Percentiles rank a stretch among this genome's conserved stretches.
phyloP scores from a whole-genome alignment of 2,113 vertebrate genomes.

The Aleadryas rufinucha region DNA sequence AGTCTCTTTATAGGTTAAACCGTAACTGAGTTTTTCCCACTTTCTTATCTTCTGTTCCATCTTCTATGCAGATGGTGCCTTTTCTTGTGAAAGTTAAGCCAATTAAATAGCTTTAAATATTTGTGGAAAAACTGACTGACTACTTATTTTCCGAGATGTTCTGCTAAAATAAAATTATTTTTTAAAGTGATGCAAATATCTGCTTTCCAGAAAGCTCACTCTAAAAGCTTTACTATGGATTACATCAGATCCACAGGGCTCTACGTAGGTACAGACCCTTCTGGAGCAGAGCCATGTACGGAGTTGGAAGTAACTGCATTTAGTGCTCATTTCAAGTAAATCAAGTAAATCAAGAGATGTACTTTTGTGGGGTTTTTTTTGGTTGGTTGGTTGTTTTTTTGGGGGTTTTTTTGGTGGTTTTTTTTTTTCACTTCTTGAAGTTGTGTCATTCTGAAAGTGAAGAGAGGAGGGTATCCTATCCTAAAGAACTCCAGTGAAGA shows the following conservation, averaged over 20 bases:
- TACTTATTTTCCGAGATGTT: background rate
- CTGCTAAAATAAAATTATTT: background rate
- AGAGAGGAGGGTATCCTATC: background rate
- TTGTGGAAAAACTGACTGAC: background rate
- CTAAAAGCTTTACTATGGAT: background rate
- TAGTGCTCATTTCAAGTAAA: background rate
- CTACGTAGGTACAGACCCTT: fast-evolving
- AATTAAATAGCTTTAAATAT: background rate
- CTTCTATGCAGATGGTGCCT: background rate
- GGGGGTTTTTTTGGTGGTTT: too few species aligned
- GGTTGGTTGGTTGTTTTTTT: background rate
- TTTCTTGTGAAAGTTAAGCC: background rate
- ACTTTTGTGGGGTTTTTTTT: background rate
- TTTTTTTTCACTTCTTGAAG: background rate
- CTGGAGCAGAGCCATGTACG: background rate
- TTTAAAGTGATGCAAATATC: background rate
- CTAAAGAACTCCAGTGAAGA: background rate
- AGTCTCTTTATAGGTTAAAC: background rate
- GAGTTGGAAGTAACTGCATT: background rate
- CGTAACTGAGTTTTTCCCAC: background rate
- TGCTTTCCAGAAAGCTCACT: background rate
- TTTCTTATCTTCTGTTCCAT: background rate
- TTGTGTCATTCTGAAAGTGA: background rate
- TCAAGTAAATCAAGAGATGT: background rate
- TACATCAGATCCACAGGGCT: background rate